Evolutionary conservation across 2,888 invertebrate genomes (phyloP), one percentile per base, ranked within the genome.

Genomic region (Eupithecia pulchellata): DNA sequence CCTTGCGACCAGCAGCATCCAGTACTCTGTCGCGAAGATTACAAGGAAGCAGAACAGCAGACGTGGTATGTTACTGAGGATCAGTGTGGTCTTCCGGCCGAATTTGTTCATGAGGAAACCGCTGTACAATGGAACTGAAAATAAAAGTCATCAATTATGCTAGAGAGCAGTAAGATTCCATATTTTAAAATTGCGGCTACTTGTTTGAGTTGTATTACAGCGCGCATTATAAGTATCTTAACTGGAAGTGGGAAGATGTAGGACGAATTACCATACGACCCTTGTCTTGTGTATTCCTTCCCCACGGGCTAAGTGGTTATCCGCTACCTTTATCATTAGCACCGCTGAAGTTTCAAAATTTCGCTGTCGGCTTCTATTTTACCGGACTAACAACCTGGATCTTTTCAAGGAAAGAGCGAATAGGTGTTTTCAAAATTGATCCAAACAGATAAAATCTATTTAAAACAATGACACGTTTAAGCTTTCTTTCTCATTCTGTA

Each of bases 1-100:
- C 64, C 83, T 75, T 0, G 78, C 82, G 14, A 83, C 34, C 0
- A 82, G 65, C 9, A 86, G n/a, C 78, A 82, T 77, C 84, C 84
- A 84, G 0, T 79, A 71, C n/a, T 83, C 76, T 0, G 71, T 79
- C 0, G 80, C 80, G 36, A 83, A 82, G 1, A 78, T 68, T 13
- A 75, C 69, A 0, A 83, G 64, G 1, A 81, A 36, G 39, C 78
- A 76, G 36, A 75, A 71, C 0, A 72, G 13, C 0, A 84, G 27
- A 36, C 79, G 81, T 0, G 83, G 83, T 0, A 83, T 79, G 30
- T 34, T 67, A 34, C 64, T 52, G 17, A 57, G 0, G 13, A 73
- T 57, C 2, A 73, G 32, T n/a, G 73, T 36, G 0, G 61, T 64
- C 30, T 72, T 73, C 14, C 74, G 58, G 29, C 75, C 75, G 6